Percentiles rank a stretch among this genome's conserved stretches.
phyloP scores from a whole-genome alignment of 2,888 invertebrate species.

The Abrostola triplasia region DNA sequence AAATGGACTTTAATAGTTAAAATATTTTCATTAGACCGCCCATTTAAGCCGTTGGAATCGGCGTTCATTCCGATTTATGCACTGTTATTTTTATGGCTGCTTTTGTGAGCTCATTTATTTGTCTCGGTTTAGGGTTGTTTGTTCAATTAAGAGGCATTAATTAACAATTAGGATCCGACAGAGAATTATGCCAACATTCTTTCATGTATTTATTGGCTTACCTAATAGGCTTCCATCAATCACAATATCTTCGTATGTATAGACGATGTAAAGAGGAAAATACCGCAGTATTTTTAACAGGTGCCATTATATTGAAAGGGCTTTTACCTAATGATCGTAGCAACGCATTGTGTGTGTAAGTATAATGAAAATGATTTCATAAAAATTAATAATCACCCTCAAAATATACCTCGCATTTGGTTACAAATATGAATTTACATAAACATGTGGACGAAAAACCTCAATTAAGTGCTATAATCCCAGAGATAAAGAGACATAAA shows the following conservation, averaged over 20 bases:
- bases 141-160: constrained; percentile 63
- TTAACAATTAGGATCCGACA: constrained; percentile 30
- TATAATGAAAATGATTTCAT: constrained; percentile 37
- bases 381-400: constrained; percentile 41
- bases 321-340: constrained; percentile 33
- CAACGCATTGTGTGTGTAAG: constrained; percentile 32
- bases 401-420: constrained; percentile 42
- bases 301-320: constrained; percentile 29
- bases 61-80: constrained; percentile 72
- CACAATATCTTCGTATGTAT: constrained; percentile 12
- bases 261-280: constrained; percentile 17
- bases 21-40: constrained; percentile 75
- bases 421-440: constrained; percentile 57
- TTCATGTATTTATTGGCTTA: constrained; percentile 18
- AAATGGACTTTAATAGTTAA: constrained; percentile 69
- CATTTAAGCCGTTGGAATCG: constrained; percentile 72
- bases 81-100: constrained; percentile 66
- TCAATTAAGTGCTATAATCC: constrained; percentile 78
- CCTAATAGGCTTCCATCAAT: constrained; percentile 15
- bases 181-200: constrained; percentile 27
- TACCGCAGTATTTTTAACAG: constrained; percentile 13
- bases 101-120: constrained; percentile 71
- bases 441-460: constrained; percentile 72
- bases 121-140: constrained; percentile 62
- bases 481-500: constrained; percentile 81